Evolutionary conservation across 1,140 invertebrate genomes (phyloP).

Genomic region (Tribolium castaneum): DNA sequence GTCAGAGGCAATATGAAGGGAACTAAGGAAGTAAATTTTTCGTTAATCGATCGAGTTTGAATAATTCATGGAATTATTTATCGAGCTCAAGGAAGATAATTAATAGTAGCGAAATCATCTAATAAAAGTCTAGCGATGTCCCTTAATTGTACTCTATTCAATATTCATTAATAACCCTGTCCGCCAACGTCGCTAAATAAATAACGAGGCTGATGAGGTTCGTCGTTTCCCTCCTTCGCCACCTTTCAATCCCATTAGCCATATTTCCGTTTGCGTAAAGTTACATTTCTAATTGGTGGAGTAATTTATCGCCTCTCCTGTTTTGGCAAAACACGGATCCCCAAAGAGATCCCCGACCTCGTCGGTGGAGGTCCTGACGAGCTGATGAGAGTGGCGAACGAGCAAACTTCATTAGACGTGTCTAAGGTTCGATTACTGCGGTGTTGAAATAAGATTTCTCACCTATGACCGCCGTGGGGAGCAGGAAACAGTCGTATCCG

Average conservation of each 20-base stretch:
- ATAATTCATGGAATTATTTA: slow-evolving; percentile 5
- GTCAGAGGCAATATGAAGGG: slow-evolving; percentile 5
- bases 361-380: slow-evolving; percentile 19
- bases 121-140: slow-evolving; percentile 32
- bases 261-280: neutral
- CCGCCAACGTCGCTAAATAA: slow-evolving; percentile 16
- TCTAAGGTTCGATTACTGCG: slow-evolving; percentile 53
- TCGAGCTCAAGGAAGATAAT: slow-evolving; percentile 13
- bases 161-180: slow-evolving; percentile 36
- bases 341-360: neutral
- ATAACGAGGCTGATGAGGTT: slow-evolving; percentile 30
- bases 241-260: neutral
- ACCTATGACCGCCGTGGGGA: slow-evolving; percentile 51
- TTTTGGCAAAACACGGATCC: neutral
- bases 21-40: slow-evolving; percentile 12
- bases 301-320: neutral
- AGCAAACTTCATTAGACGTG: slow-evolving; percentile 55
- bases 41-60: slow-evolving; percentile 3
- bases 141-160: slow-evolving; percentile 27
- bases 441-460: slow-evolving; percentile 54
- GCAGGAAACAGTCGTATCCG: slow-evolving; percentile 40
- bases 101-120: slow-evolving; percentile 34
- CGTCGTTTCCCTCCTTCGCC: neutral
- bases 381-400: slow-evolving; percentile 43
- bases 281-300: neutral